Evolutionary conservation across 2,797 vertebrate species (phyloP), one percentile per base, ranked within the genome.

Genomic region (Melopsittacus undulatus): DNA sequence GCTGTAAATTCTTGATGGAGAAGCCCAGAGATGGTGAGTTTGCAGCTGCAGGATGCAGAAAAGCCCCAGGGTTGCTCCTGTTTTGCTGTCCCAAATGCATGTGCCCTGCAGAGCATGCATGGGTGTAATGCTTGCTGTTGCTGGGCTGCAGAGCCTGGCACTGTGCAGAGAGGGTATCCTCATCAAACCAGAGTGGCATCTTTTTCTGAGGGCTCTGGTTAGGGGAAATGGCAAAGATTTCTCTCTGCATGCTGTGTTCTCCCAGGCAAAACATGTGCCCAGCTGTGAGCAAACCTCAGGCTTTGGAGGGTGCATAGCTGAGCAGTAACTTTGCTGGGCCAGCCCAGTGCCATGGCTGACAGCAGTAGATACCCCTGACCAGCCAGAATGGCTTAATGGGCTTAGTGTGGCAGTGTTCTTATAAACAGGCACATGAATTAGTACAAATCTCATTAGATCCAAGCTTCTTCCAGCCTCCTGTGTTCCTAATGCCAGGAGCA

Each of bases 371-470:
- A 59, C 81, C 40, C 38, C 93, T 46, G 76, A 18, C 54, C 63
- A 79, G 88, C 66, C 92, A 69, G 82, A 67, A 70, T 11, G 46
- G 95, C 94, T 96, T 94, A 92, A 82, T 51, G 29, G 95, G 94
- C 93, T 97, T 94, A 91, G 54, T 1, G 30, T 2, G 7, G 63
- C 3, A 0, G 23, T 69, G 85, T 90, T 95, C 93, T 88, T 84
- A 79, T 15, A 94, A 95, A 91, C 85, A 91, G 92, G 43, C 88
- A 95, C 14, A 7, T 95, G 88, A 94, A 96, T 97, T 93, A 95
- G 85, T 30, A 77, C 95, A 95, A 94, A 95, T 93, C 94, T 94
- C 83, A 90, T 95, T 94, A 95, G 74, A 86, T 29, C 77, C 54
- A 6, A 38, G 86, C 94, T 93, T 93, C 80, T 87, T 57, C 49